Percentiles rank a stretch among this genome's conserved stretches.
Conservation (phyloP, 2,797 vertebrate species). For the Halcyon chelicuti region DNA sequence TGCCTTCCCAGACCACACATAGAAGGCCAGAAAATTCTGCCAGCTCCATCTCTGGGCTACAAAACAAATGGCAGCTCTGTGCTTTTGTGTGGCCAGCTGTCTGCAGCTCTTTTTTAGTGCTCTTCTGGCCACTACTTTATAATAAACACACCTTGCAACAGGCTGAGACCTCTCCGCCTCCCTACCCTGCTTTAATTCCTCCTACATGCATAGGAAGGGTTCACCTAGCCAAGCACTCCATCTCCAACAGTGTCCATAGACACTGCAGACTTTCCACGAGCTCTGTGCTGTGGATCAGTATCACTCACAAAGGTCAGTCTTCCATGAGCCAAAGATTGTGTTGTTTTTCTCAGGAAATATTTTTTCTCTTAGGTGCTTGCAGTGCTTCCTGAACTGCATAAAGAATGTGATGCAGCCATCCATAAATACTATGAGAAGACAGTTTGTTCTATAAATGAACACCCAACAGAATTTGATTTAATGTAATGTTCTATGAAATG, state of each 20-base stretch:
- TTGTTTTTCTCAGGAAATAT: neutral
- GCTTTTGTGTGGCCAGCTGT: neutral
- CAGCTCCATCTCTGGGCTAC: neutral
- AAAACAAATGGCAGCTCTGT: neutral
- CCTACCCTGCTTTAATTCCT: neutral
- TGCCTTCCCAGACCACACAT: neutral
- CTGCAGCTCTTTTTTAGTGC: neutral
- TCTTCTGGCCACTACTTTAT: rapidly evolving
- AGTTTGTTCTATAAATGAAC: conserved; percentile 23
- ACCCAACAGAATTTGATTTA: neutral
- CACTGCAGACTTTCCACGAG: neutral
- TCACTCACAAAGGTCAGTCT: neutral
- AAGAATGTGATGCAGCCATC: neutral
- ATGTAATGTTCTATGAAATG: neutral
- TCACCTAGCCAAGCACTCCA: neutral
- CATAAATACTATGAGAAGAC: neutral
- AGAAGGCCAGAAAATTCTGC: neutral
- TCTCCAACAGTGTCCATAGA: neutral
- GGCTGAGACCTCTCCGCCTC: neutral
- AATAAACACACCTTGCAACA: neutral
- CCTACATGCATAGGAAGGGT: rapidly evolving
- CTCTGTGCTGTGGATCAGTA: neutral
- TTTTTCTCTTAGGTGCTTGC: neutral
- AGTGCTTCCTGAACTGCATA: neutral
- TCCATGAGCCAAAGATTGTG: rapidly evolving